A percentile compares a stretch with the other conserved stretches of the same genome.
Conservation (phyloP, 1,140 invertebrate genomes). For the Nymphalis io region DNA sequence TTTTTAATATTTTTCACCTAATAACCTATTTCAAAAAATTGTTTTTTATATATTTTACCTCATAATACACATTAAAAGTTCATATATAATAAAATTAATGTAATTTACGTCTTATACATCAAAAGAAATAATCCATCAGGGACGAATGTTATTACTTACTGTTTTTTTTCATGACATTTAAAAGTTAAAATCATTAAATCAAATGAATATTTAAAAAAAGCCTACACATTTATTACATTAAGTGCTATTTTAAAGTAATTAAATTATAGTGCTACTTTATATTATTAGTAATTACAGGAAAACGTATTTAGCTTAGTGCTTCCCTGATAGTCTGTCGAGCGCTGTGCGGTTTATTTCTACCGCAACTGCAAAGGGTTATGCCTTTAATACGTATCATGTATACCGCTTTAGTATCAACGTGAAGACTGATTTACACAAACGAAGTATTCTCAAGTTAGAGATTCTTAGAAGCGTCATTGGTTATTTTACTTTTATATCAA, state of each 20-base stretch:
- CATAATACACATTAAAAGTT: too few relatives aligned
- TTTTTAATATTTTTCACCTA: too few relatives aligned
- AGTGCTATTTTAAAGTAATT: constrained; percentile 3
- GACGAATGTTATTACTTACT: background rate
- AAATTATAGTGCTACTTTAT: constrained; percentile 1
- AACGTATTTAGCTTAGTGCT: background rate
- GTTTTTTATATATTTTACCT: too few relatives aligned
- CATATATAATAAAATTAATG: too few relatives aligned
- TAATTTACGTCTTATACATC: background rate
- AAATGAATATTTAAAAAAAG: background rate
- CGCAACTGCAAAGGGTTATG: constrained; percentile 2
- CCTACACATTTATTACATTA: background rate
- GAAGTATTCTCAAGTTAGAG: background rate
- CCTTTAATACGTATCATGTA: background rate
- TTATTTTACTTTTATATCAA: background rate
- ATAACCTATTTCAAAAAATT: too few relatives aligned
- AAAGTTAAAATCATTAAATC: background rate
- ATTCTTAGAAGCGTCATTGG: background rate
- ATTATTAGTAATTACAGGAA: background rate
- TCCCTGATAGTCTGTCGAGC: constrained; percentile 1
- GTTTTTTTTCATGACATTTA: background rate
- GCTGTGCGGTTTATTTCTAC: constrained; percentile 8
- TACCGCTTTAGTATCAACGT: background rate
- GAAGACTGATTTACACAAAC: constrained; percentile 3
- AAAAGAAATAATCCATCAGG: background rate